Conservation (phyloP, 2,888 invertebrate genomes). For the Sipha maydis region DNA sequence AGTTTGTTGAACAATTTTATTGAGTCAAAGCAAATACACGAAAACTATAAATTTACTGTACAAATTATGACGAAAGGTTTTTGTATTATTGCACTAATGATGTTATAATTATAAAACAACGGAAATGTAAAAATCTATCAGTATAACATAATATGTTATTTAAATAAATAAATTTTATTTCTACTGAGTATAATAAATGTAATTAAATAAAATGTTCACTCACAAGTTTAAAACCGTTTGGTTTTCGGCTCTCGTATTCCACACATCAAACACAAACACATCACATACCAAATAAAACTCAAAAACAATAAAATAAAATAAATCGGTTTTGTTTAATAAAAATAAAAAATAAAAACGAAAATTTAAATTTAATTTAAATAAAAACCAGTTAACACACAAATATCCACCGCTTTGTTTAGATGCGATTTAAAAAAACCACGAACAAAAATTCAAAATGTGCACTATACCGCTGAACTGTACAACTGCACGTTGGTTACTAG, state of each 20-base stretch:
- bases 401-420: background rate
- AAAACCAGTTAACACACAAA: background rate
- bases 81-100: background rate
- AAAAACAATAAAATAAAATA: background rate
- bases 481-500: conserved; percentile 52
- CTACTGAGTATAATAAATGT: background rate
- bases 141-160: too few species aligned
- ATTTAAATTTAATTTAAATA: background rate
- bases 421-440: background rate
- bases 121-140: background rate
- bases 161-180: too few species aligned
- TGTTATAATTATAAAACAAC: too few species aligned
- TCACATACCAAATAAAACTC: background rate
- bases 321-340: background rate
- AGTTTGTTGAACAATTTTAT: too few species aligned
- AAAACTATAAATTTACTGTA: too few species aligned
- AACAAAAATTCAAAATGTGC: conserved; percentile 7
- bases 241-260: conserved; percentile 11
- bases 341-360: background rate
- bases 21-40: too few species aligned
- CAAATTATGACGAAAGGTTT: background rate
- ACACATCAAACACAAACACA: conserved; percentile 7
- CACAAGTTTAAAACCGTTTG: conserved; percentile 38
- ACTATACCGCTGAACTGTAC: conserved; percentile 26
- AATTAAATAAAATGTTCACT: background rate